Conservation (phyloP, 2,888 invertebrate species). For the Brenthis hecate region DNA sequence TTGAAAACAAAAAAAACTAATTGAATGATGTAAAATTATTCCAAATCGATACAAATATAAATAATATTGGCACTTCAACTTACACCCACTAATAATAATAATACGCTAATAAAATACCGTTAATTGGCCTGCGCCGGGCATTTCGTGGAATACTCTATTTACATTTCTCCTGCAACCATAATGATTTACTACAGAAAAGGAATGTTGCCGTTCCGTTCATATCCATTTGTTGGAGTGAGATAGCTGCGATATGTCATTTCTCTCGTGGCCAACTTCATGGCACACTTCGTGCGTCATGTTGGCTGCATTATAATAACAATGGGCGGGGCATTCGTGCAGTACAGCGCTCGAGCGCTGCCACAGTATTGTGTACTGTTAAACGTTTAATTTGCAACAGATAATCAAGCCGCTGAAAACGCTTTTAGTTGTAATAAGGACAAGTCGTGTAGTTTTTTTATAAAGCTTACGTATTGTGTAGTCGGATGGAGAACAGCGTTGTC, state of each 20-base stretch:
- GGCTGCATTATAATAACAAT: conserved; percentile 81
- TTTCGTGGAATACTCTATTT: conserved; percentile 14
- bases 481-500: conserved; percentile 56
- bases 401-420: conserved; percentile 52
- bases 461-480: conserved; percentile 69
- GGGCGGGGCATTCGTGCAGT: conserved; percentile 53
- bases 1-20: no score
- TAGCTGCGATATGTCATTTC: conserved; percentile 41
- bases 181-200: conserved; percentile 33
- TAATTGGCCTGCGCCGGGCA: neutral
- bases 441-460: conserved; percentile 76
- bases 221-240: conserved; percentile 48
- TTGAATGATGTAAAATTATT: no score
- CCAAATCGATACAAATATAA: no score
- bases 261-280: conserved; percentile 61
- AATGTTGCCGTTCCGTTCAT: conserved; percentile 47
- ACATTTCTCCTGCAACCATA: conserved; percentile 19
- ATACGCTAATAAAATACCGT: neutral
- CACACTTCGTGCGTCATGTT: conserved; percentile 71
- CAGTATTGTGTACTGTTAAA: conserved; percentile 23
- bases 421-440: conserved; percentile 41
- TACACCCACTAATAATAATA: no score
- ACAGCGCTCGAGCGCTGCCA: conserved; percentile 58
- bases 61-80: no score
- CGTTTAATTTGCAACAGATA: neutral